Base-by-base conservation (phyloP, 1,140 invertebrate genomes). In the Venturia canescens region DNA sequence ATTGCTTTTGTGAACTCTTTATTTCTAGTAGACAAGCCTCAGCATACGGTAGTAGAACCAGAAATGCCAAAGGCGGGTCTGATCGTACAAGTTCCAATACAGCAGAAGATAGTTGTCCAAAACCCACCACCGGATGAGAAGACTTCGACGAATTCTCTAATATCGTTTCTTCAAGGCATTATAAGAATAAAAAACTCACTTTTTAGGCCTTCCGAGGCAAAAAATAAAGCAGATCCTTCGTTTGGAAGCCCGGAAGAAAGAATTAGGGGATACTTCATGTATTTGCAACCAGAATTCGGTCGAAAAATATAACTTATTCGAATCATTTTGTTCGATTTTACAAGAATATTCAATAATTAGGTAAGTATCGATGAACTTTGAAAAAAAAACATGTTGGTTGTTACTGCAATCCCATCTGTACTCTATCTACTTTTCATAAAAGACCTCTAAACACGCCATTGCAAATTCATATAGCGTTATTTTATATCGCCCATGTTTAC, bases 91-190 rank as follows among this genome's bases (percentile, higher is more conserved):
- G 83, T 87, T 27, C 89, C 89, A 9, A 80, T 88, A 13, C 84
- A 87, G 31, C 89, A 89, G 69, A 86, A 88, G 81, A 88, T 89
- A 29, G 82, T 89, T 29, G 23, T 89, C 27, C 87, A 90, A 44
- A 71, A 86, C 26, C 87, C 85, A 38, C 76, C 84, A 26, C 75
- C 84, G 29, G 78, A 80, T 11, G 83, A 88, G 15, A 74, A 78
- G 29, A 27, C 15, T 1, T 83, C 83, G 2, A 29, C 63, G 3
- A 78, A 82, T 29, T 82, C 88, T 11, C 44, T 90, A 18, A 29
- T 81, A 26, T 76, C 83, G 0, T 83, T 90, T 18, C 83, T 90
- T 5, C 72, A 86, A 75, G 88, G 86, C 80, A 53, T 90, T 11
- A 74, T 75, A 15, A 71, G 71, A 13, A 77, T 89, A 7, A 89